Base-by-base conservation (phyloP, 2,113 vertebrate genomes). In the Chaenocephalus aceratus region DNA sequence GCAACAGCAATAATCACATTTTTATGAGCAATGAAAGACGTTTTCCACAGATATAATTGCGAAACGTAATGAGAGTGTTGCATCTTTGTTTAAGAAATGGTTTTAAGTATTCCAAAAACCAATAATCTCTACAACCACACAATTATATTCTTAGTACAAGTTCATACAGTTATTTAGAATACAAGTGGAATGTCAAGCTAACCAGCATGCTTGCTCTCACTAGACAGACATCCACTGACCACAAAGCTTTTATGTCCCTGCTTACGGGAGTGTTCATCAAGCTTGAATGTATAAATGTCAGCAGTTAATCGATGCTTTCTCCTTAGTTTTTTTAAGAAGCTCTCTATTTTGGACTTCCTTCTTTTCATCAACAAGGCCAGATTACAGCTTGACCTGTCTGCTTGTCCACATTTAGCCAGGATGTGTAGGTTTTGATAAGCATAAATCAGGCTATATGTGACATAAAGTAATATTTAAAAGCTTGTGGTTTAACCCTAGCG, bases 331-430 rank as follows among this genome's bases (percentile, higher is more conserved):
- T 86, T 90, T 72, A 86, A 83, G 57, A 76, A 52, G 76, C 45
- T 82, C 10, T 80, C 57, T 85, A 83, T 86, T 90, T 87, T 70
- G 60, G 62, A 87, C 52, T 64, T 52, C 41, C n/a, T 53, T 60
- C 80, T 84, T 45, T 87, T 86, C 77, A 85, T 81, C 83, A 83
- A 88, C 57, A 12, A 66, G 72, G 60, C 89, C 77, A 82, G 36
- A 82, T 87, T 85, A 70, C 88, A 82, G 30, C 45, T 45, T 69
- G 77, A 84, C 69, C 72, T 12, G n/a, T 65, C 45, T 54, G 11
- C 53, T 16, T 59, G 8, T 53, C n/a, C 53, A 57, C 21, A 60
- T 11, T 45, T 21, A 45, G 46, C n/a, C 53, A 54, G 73, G 30
- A 53, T 74, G 79, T 69, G 74, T 26, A 45, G 34, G 16, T 57